Percentiles rank a stretch among this genome's conserved stretches.
Evolutionary conservation across 2,888 invertebrate species (phyloP).

Genomic region (Norana najaformis): DNA sequence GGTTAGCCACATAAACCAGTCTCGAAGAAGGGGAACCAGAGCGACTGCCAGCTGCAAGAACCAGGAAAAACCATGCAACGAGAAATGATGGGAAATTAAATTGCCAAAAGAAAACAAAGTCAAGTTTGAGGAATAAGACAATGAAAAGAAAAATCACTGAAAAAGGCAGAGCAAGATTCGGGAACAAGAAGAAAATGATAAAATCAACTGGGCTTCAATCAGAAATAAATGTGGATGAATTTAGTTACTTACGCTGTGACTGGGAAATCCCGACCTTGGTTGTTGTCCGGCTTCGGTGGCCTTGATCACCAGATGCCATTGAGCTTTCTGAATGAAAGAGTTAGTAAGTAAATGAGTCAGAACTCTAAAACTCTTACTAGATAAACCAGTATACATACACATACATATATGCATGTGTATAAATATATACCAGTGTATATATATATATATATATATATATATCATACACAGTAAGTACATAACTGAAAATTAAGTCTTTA

Average conservation of each 20-base stretch:
- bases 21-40: slow-evolving; percentile 91
- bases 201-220: not conserved
- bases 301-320: not conserved
- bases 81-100: not conserved
- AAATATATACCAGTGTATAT: no score
- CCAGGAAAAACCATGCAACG: not conserved
- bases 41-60: slow-evolving; percentile 78
- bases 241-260: slow-evolving; percentile 79
- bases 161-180: no score
- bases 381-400: not conserved
- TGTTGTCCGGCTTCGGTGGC: slow-evolving; percentile 67
- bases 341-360: not conserved
- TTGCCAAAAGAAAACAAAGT: not conserved
- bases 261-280: slow-evolving; percentile 80
- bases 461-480: no score
- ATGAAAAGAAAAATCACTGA: no score
- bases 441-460: no score
- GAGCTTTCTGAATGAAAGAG: slow-evolving; percentile 13
- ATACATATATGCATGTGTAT: no score
- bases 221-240: not conserved
- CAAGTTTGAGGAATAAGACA: not conserved
- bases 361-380: slow-evolving; percentile 2
- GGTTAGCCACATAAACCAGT: slow-evolving; percentile 73
- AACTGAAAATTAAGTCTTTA: no score
- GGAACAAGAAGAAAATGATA: not conserved